Base-by-base conservation (phyloP, 2,888 invertebrate species). In the Perizoma flavofasciatum region DNA sequence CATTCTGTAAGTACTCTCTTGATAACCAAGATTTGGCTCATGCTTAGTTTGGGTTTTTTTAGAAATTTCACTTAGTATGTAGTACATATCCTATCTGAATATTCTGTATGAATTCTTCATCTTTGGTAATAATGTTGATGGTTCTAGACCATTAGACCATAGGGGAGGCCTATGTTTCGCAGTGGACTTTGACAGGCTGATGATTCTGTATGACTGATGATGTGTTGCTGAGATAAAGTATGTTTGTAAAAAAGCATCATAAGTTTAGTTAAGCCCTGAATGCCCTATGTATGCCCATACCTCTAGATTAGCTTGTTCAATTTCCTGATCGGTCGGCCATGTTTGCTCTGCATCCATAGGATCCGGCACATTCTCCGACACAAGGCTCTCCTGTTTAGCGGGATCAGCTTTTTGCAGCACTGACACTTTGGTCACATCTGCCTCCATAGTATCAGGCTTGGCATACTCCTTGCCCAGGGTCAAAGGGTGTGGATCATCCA, bases 331-430 rank as follows among this genome's bases (percentile, higher is more conserved):
- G 10, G 98, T 98, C 0, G 99, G 98, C 98, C 98, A 98, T 0
- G 98, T 98, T 87, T 99, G 99, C 82, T 99, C 99, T 1, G 96
- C 97, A 80, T 98, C 97, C 97, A 98, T 96, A 5, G 96, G 96
- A 90, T 98, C 97, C 0, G 96, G 96, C 54, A 95, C 88, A 85
- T 97, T 96, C 89, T 98, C 98, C 34, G 94, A 93, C 59, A 95
- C 93, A 43, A 98, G 90, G 54, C 95, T 94, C 76, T 95, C 96
- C 87, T 96, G 97, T 75, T 95, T 94, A 0, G 76, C 73, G 0
- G 95, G 94, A 85, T 96, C 94, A 22, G 95, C 94, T 40, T 82
- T 83, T 77, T 94, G 94, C 51, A 95, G 75, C 10, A 95, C 80
- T 70, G 89, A 88, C 4, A 89, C 79, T 61, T 80, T 85, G 10